Conservation (phyloP, 1,140 invertebrate genomes). For the Oncopodura yosiiana region DNA sequence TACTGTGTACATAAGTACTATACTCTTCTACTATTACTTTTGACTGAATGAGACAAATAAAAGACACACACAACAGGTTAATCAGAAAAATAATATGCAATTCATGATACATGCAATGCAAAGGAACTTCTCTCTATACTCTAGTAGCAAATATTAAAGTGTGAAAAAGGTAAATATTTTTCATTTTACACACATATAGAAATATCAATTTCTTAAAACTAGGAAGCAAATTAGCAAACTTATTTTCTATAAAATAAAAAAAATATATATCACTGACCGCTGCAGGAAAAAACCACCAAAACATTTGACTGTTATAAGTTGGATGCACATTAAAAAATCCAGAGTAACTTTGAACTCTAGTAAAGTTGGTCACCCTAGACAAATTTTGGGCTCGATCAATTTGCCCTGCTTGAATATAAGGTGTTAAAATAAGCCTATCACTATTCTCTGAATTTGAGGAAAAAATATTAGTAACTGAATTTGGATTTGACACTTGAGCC, state of each 20-base stretch:
- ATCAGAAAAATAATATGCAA: background rate
- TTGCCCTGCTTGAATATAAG: constrained; percentile 20
- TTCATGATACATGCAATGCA: background rate
- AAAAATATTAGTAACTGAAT: constrained; percentile 23
- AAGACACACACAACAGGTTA: no score
- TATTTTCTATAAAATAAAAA: background rate
- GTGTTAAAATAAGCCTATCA: constrained; percentile 24
- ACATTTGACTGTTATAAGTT: constrained; percentile 43
- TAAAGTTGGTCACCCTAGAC: constrained; percentile 23
- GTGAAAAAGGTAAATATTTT: background rate
- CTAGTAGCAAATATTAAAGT: background rate
- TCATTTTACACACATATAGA: background rate
- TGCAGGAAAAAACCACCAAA: constrained; percentile 47
- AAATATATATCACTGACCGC: constrained; percentile 38
- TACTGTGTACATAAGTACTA: background rate
- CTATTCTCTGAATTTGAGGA: constrained; percentile 17
- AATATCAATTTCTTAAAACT: background rate
- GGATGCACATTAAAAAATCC: constrained; percentile 46
- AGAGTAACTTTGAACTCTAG: constrained; percentile 38
- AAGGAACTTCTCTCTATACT: background rate
- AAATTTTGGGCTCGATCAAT: constrained; percentile 20
- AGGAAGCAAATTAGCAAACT: background rate
- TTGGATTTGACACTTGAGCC: constrained; percentile 1
- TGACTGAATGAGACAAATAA: no score
- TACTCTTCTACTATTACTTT: no score